phyloP scores from a whole-genome alignment of 2,113 vertebrate genomes.

The Psammodynastes pulverulentus region DNA sequence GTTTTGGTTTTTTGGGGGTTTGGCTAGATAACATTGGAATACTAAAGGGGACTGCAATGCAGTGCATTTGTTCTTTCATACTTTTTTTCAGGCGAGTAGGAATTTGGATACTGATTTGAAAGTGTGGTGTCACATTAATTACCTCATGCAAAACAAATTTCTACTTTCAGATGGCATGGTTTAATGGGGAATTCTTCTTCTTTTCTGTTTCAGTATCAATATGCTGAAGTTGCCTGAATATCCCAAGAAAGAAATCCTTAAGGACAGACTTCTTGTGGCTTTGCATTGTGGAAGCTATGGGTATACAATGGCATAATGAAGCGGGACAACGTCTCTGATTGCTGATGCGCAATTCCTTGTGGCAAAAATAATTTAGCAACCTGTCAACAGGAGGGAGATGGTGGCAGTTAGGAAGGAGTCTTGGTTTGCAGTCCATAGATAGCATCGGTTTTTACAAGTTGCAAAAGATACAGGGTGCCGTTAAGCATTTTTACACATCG shows the following conservation, averaged over 20 bases:
- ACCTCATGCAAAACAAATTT: constrained; percentile 36
- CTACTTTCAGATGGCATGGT: constrained; percentile 33
- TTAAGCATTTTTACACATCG: constrained; percentile 43
- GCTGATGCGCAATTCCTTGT: constrained; percentile 50
- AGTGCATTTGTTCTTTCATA: constrained; percentile 16
- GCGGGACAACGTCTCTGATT: constrained; percentile 46
- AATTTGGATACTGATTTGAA: constrained; percentile 59
- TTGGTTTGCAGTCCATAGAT: constrained; percentile 38
- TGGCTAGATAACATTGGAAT: constrained; percentile 33
- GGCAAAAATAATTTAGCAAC: constrained; percentile 62
- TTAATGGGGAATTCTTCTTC: constrained; percentile 34
- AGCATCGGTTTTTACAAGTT: constrained; percentile 53
- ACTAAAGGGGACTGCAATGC: constrained; percentile 29
- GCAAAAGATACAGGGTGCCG: constrained; percentile 46
- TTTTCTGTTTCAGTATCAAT: constrained; percentile 84
- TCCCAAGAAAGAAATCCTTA: constrained; percentile 89
- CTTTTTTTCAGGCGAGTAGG: constrained; percentile 42
- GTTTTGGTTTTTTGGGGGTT: constrained; percentile 9
- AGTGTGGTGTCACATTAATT: constrained; percentile 54
- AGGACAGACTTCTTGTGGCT: constrained; percentile 93
- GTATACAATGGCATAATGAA: constrained; percentile 92
- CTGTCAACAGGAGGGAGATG: constrained; percentile 38
- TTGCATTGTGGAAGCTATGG: constrained; percentile 97
- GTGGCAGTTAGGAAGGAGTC: constrained; percentile 18
- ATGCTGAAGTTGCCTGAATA: constrained; percentile 99